A percentile compares a stretch with the other conserved stretches of the same genome.
Conservation (phyloP, 2,888 invertebrate genomes). For the Dichetophora obliterata region DNA sequence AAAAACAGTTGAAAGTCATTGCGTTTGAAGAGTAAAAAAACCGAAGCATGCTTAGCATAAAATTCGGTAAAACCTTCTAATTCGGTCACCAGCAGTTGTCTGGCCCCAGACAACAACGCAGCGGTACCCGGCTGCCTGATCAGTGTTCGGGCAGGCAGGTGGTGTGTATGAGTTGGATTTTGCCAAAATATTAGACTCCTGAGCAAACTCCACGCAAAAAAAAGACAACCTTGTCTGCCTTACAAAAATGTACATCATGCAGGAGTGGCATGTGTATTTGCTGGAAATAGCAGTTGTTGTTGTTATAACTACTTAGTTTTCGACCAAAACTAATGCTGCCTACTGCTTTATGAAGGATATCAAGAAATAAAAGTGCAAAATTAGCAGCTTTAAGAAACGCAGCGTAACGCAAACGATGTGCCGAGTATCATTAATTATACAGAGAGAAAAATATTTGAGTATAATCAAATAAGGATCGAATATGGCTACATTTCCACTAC, state of each 20-base stretch:
- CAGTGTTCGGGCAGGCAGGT: constrained; percentile 16
- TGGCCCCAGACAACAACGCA: constrained; percentile 1
- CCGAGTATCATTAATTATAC: constrained; percentile 6
- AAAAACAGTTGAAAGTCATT: constrained; percentile 9
- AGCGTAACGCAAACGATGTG: constrained; percentile 26
- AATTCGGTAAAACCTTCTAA: constrained; percentile 3
- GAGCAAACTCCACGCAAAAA: neutral
- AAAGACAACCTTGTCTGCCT: constrained; percentile 1
- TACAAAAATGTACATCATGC: neutral
- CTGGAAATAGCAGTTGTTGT: neutral
- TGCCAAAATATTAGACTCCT: constrained; percentile 25
- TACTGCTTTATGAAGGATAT: neutral
- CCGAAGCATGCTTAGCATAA: neutral
- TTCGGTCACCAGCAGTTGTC: constrained; percentile 6
- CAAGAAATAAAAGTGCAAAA: constrained; percentile 23
- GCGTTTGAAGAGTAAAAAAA: neutral
- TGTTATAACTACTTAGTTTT: neutral
- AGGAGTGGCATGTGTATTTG: neutral
- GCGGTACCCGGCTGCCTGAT: neutral
- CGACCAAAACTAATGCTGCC: neutral
- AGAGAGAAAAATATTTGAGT: too few relatives aligned
- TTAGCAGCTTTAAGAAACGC: constrained; percentile 13
- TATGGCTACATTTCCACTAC: too few relatives aligned
- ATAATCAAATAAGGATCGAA: too few relatives aligned
- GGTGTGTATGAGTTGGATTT: constrained; percentile 12